These are phyloP conservation scores for Pseudomyrmex gracilis DNA, from an alignment of 1,140 invertebrate genomes.

Conservation along the genomic window DNA sequence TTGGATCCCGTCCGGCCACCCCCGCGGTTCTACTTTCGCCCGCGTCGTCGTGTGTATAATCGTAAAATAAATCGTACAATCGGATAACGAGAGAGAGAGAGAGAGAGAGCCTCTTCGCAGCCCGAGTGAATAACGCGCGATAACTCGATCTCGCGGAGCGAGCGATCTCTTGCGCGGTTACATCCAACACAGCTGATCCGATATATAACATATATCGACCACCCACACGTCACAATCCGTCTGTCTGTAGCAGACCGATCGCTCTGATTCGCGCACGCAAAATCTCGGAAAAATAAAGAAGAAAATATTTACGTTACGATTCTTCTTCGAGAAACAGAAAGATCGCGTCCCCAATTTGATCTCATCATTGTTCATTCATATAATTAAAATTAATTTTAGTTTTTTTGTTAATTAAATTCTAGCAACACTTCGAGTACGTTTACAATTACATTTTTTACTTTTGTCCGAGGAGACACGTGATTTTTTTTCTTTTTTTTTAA, in stretches of 20 bases:
- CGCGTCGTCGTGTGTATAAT: slow-evolving; percentile 49
- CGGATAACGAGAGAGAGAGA: slow-evolving; percentile 60
- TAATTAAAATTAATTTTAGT: no score
- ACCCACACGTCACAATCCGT: slow-evolving; percentile 17
- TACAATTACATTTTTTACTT: no score
- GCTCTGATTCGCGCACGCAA: background rate
- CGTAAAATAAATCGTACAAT: slow-evolving; percentile 78
- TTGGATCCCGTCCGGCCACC: slow-evolving; percentile 53
- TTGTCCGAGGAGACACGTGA: no score
- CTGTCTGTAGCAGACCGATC: background rate
- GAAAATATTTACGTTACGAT: no score
- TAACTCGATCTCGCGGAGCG: slow-evolving; percentile 52
- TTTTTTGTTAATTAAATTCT: no score
- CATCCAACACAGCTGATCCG: background rate
- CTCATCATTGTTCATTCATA: no score
- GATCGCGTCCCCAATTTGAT: no score
- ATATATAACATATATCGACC: background rate
- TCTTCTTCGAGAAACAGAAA: no score
- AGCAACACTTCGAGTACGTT: no score
- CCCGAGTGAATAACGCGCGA: slow-evolving; percentile 60
- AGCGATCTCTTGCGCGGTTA: slow-evolving; percentile 29
- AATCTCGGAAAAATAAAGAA: no score
- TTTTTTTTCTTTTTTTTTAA: no score
- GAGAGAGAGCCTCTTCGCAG: slow-evolving; percentile 22
- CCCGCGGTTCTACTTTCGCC: slow-evolving; percentile 50